Evolutionary conservation across 1,140 invertebrate species (phyloP).

Genomic region (Saccostrea cuccullata): DNA sequence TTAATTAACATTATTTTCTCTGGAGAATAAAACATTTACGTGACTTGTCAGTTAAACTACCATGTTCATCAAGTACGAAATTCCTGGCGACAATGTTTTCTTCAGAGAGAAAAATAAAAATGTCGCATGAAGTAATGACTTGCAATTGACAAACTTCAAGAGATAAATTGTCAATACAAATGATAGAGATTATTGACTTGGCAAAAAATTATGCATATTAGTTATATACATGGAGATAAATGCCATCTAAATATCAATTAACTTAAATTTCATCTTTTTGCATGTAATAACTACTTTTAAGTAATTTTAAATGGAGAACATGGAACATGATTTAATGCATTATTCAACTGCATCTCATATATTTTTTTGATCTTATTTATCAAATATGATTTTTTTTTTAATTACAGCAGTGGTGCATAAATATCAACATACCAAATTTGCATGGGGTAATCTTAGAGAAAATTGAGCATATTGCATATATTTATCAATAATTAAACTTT

Average conservation of each 20-base stretch:
- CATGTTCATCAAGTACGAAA: constrained; percentile 21
- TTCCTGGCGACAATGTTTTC: neutral
- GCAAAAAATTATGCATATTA: neutral
- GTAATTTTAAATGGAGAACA: neutral
- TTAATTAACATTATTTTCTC: neutral
- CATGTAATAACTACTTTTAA: neutral
- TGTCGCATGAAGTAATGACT: neutral
- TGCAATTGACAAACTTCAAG: neutral
- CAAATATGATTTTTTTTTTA: no score
- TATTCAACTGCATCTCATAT: no score
- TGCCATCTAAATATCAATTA: constrained; percentile 17
- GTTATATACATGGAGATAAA: neutral
- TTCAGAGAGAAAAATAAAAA: neutral
- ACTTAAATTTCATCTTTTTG: neutral
- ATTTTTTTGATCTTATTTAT: no score
- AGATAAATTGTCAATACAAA: no score
- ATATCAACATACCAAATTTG: no score
- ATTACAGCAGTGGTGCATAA: no score
- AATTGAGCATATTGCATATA: no score
- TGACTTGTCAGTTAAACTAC: neutral
- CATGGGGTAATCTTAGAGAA: no score
- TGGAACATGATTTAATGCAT: neutral
- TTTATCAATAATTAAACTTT: no score
- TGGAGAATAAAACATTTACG: constrained; percentile 4
- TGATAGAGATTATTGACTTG: no score